Conservation (phyloP, 2,888 invertebrate genomes). For the Athalia circularis region DNA sequence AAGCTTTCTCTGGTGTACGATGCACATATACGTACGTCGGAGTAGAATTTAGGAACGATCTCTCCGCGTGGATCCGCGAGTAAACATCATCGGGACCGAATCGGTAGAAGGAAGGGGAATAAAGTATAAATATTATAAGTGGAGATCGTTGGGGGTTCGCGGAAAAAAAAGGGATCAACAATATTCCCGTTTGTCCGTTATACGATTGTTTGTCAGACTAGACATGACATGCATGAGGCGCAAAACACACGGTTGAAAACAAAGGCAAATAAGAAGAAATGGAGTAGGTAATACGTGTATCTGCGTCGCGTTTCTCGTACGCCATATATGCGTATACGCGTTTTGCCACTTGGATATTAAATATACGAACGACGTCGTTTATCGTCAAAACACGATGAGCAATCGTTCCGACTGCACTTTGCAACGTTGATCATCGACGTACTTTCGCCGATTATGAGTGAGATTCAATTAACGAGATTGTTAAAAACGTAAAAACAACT, state of each 20-base stretch:
- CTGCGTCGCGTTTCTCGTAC: not conserved
- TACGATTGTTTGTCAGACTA: slow-evolving; percentile 1
- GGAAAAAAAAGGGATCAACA: slow-evolving; percentile 34
- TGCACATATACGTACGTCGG: not conserved
- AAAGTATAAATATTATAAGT: not conserved
- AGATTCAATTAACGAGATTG: not conserved
- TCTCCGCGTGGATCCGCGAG: slow-evolving; percentile 23
- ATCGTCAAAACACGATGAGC: not conserved
- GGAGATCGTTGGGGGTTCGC: too few species aligned
- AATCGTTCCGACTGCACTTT: not conserved
- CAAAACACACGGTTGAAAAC: slow-evolving; percentile 33
- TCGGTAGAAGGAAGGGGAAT: not conserved
- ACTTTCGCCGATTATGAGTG: slow-evolving; percentile 13
- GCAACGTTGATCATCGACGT: slow-evolving; percentile 1
- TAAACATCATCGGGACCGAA: slow-evolving; percentile 24
- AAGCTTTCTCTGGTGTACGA: slow-evolving; percentile 35
- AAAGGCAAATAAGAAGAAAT: slow-evolving; percentile 18
- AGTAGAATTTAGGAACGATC: slow-evolving; percentile 30
- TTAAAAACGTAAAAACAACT: too few species aligned
- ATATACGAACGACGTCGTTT: not conserved
- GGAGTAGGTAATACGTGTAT: slow-evolving; percentile 3
- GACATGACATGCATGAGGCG: not conserved
- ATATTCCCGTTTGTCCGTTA: slow-evolving; percentile 32
- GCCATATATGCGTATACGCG: slow-evolving; percentile 2
- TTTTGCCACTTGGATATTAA: not conserved